Conservation (phyloP, 1,140 invertebrate genomes). For the Chionoecetes opilio region DNA sequence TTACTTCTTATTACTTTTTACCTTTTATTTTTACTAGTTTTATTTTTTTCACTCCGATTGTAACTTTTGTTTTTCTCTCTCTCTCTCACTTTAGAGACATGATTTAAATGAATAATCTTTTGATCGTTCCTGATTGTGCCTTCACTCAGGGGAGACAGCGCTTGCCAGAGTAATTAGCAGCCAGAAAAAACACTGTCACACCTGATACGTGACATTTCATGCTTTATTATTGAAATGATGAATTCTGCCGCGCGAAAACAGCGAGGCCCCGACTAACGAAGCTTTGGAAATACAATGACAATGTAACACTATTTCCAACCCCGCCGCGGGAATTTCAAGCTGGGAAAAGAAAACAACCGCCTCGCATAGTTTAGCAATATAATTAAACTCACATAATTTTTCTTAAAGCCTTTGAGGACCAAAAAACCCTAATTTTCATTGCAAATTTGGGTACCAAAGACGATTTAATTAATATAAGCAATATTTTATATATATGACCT, state of each 20-base stretch:
- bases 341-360: background rate
- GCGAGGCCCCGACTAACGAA: background rate
- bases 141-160: slow-evolving; percentile 11
- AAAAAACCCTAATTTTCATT: too few species aligned
- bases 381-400: background rate
- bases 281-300: slow-evolving; percentile 19
- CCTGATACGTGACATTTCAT: background rate
- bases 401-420: too few species aligned
- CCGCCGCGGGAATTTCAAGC: background rate
- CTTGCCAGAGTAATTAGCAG: background rate
- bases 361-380: background rate
- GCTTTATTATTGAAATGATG: background rate
- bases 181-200: background rate
- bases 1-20: too few species aligned
- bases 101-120: slow-evolving; percentile 1
- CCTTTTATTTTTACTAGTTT: too few species aligned
- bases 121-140: background rate
- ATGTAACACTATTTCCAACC: background rate
- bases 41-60: too few species aligned
- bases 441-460: too few species aligned
- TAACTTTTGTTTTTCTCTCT: too few species aligned
- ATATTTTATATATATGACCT: too few species aligned
- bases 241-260: background rate
- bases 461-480: too few species aligned
- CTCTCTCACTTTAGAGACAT: background rate